Percentiles rank a stretch among this genome's conserved stretches.
These are phyloP conservation scores for Rallus crepitans DNA, from an alignment of 2,797 vertebrate species.

Conservation along the genomic window DNA sequence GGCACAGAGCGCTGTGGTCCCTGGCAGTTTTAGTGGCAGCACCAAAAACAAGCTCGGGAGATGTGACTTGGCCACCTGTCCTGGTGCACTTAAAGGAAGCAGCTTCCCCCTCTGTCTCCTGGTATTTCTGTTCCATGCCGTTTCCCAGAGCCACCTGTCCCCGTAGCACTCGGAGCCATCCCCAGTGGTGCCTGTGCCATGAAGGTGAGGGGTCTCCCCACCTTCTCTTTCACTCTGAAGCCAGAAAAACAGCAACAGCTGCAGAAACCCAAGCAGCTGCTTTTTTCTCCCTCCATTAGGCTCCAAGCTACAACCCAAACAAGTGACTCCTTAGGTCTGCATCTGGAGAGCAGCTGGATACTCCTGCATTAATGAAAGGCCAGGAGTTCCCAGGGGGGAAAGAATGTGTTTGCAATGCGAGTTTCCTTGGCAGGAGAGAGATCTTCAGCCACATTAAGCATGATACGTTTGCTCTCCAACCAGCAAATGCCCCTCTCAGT, in stretches of 20 bases:
- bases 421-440: not conserved
- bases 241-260: not conserved
- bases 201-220: not conserved
- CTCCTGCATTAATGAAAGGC: not conserved
- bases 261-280: not conserved
- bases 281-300: not conserved
- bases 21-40: not conserved
- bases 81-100: not conserved
- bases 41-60: not conserved
- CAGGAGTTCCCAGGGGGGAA: not conserved
- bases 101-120: not conserved
- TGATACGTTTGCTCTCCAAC: not conserved
- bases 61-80: not conserved
- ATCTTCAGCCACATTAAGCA: not conserved
- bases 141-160: not conserved
- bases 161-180: not conserved
- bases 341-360: not conserved
- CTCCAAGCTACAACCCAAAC: not conserved
- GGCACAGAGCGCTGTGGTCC: not conserved
- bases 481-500: not conserved
- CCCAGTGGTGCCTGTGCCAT: not conserved
- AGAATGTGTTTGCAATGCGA: not conserved
- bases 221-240: not conserved
- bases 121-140: not conserved
- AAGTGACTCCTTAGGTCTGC: not conserved